Evolutionary conservation across 2,888 invertebrate species (phyloP).

Genomic region (Ophion ventricosus): DNA sequence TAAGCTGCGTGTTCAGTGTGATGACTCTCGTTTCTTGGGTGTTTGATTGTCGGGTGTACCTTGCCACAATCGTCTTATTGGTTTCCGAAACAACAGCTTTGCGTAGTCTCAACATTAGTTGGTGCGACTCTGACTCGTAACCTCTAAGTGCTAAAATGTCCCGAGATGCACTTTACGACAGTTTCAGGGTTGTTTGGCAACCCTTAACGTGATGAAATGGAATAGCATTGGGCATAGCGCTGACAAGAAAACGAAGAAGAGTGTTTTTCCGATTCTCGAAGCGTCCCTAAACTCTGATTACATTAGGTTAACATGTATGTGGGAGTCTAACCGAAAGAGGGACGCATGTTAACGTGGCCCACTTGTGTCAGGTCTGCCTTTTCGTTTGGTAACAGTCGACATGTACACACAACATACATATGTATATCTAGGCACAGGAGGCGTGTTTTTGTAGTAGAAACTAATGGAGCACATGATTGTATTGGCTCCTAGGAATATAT

Average conservation of each 20-base stretch:
- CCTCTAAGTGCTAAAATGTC: not conserved
- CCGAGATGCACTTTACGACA: not conserved
- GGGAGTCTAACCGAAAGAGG: not conserved
- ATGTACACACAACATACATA: slow-evolving; percentile 1
- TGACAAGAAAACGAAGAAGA: slow-evolving; percentile 11
- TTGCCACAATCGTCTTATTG: not conserved
- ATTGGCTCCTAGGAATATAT: slow-evolving; percentile 43
- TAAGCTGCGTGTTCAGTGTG: too few relatives aligned
- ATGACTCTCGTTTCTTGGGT: not conserved
- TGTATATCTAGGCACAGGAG: slow-evolving; percentile 2
- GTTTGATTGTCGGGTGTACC: not conserved
- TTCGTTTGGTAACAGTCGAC: slow-evolving; percentile 14
- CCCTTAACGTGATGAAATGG: not conserved
- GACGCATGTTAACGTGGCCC: not conserved
- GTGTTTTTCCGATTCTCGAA: slow-evolving; percentile 4
- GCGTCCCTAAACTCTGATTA: slow-evolving; percentile 43
- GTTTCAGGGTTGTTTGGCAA: not conserved
- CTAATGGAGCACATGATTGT: slow-evolving; percentile 69
- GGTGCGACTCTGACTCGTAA: not conserved
- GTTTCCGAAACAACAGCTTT: not conserved
- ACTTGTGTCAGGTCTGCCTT: not conserved
- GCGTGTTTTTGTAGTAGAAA: slow-evolving; percentile 59
- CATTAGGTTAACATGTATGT: slow-evolving; percentile 6
- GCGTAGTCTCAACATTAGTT: not conserved
- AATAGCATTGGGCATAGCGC: slow-evolving; percentile 11